Evolutionary conservation across 2,888 invertebrate species (phyloP).

Genomic region (Aspidapion aeneum): DNA sequence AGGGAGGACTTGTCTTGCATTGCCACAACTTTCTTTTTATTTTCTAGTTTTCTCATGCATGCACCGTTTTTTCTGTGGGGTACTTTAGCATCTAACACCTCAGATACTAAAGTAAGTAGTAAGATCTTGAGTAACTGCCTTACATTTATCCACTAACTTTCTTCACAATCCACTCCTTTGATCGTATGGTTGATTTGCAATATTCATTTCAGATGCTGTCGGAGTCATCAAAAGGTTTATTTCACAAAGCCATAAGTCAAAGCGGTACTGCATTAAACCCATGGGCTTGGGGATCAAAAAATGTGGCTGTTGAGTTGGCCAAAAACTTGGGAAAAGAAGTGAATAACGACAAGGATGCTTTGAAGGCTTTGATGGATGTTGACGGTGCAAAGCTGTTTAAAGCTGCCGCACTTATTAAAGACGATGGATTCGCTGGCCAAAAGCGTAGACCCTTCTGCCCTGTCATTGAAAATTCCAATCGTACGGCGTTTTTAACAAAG

Average conservation of each 20-base stretch:
- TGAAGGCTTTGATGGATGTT: not conserved
- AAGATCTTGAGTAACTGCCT: too few species aligned
- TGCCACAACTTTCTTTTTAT: too few species aligned
- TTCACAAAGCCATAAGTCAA: conserved; percentile 32
- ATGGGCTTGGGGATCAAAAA: conserved; percentile 24
- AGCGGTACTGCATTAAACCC: conserved; percentile 30
- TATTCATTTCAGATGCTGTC: conserved; percentile 40
- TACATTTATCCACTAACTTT: too few species aligned
- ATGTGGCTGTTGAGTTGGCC: conserved; percentile 5
- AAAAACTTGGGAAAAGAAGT: not conserved
- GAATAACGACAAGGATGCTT: not conserved
- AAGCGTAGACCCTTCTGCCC: conserved; percentile 26
- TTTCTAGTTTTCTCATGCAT: too few species aligned
- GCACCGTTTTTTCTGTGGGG: too few species aligned
- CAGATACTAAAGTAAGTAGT: too few species aligned
- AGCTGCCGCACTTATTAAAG: not conserved
- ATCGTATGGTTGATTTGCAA: too few species aligned
- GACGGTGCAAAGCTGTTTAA: not conserved
- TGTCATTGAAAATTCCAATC: conserved; percentile 28
- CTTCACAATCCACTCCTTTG: too few species aligned
- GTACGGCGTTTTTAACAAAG: conserved; percentile 34
- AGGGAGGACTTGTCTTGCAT: too few species aligned
- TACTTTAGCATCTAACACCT: too few species aligned
- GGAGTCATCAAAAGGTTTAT: conserved; percentile 44
- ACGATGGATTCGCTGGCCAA: not conserved